These are phyloP conservation scores for Gallinago undulata DNA, from an alignment of 2,113 vertebrate genomes.

Conservation along the genomic window DNA sequence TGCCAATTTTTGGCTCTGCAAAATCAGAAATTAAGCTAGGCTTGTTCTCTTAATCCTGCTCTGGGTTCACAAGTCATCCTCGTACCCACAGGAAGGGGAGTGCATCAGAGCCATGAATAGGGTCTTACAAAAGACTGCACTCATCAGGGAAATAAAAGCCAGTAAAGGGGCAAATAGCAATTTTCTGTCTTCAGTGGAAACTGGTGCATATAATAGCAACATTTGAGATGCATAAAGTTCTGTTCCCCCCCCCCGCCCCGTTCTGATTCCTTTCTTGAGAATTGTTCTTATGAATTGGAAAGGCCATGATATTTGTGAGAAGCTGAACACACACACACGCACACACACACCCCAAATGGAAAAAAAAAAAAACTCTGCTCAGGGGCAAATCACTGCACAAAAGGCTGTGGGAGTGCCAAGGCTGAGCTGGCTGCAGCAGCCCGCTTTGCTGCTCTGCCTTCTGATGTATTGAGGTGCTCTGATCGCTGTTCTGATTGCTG, in stretches of 20 bases:
- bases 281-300: conserved; percentile 38
- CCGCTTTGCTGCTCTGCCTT: not conserved
- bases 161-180: conserved; percentile 2
- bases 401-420: not conserved
- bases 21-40: not conserved
- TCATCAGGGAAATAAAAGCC: conserved; percentile 24
- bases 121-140: conserved; percentile 1
- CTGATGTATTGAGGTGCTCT: not conserved
- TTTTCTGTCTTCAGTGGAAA: conserved; percentile 46
- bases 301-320: conserved; percentile 49
- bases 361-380: not conserved
- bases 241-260: not conserved
- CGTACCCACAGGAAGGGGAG: conserved; percentile 7
- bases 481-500: not conserved
- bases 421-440: not conserved
- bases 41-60: not conserved
- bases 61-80: not conserved
- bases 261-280: not conserved
- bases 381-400: not conserved
- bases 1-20: not conserved
- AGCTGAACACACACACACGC: not conserved
- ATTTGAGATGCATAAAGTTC: conserved; percentile 19
- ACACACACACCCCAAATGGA: not conserved
- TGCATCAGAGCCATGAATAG: conserved; percentile 11
- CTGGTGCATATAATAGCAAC: conserved; percentile 30